Evolutionary conservation across 2,113 vertebrate genomes (phyloP).

Genomic region (Gymnogyps californianus): DNA sequence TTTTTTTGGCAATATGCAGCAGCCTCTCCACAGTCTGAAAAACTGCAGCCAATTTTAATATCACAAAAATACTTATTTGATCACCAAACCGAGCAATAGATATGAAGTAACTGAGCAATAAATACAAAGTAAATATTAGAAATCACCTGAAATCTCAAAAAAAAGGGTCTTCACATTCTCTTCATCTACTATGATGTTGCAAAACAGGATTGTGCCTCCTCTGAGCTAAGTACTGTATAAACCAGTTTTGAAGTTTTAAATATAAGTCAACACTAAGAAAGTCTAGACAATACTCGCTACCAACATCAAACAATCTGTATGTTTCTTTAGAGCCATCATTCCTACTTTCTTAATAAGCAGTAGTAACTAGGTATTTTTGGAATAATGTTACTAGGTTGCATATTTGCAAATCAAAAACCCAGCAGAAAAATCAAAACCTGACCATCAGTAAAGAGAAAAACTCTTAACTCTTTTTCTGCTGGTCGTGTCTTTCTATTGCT

Average conservation of each 20-base stretch:
- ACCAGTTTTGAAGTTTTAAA: neutral
- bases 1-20: neutral
- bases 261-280: neutral
- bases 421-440: neutral
- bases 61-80: neutral
- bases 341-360: neutral
- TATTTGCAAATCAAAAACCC: neutral
- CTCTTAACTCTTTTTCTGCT: neutral
- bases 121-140: neutral
- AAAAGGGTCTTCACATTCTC: fast-evolving
- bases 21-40: neutral
- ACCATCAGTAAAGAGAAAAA: neutral
- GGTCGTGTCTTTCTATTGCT: neutral
- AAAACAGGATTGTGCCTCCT: neutral
- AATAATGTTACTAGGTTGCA: neutral
- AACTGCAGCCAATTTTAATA: neutral
- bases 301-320: neutral
- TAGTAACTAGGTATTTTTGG: neutral
- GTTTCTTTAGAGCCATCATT: neutral
- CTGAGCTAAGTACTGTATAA: neutral
- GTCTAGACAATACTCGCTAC: neutral
- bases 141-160: neutral
- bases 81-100: neutral
- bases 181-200: neutral
- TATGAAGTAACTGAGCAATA: neutral